These are phyloP conservation scores for Silurus meridionalis DNA, from an alignment of 2,113 vertebrate species.

Conservation along the genomic window DNA sequence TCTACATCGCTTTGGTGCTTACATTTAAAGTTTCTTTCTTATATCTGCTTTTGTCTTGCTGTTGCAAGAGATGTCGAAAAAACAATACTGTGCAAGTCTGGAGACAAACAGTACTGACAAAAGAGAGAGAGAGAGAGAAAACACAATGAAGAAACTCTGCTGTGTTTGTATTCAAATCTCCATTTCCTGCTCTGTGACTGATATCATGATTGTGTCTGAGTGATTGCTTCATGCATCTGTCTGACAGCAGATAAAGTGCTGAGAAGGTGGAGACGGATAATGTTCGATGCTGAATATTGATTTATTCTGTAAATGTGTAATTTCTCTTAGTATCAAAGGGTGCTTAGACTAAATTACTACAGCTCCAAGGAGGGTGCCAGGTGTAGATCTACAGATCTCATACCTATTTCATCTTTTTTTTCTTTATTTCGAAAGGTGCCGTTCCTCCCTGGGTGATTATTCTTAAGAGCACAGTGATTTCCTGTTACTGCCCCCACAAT, in stretches of 20 bases:
- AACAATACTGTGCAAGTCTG: slow-evolving; percentile 59
- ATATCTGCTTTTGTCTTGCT: slow-evolving; percentile 59
- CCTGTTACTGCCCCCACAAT: slow-evolving; percentile 1
- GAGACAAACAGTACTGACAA: slow-evolving; percentile 58
- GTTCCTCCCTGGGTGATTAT: slow-evolving; percentile 33
- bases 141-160: slow-evolving; percentile 47
- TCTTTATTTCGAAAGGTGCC: slow-evolving; percentile 30
- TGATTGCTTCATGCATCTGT: slow-evolving; percentile 37
- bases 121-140: slow-evolving; percentile 16
- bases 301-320: slow-evolving; percentile 59
- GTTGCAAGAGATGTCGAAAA: slow-evolving; percentile 53
- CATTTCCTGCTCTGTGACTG: slow-evolving; percentile 47
- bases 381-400: slow-evolving; percentile 23
- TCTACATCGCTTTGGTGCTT: slow-evolving; percentile 47
- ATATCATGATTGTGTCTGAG: slow-evolving; percentile 61
- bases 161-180: slow-evolving; percentile 9
- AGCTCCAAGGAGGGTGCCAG: slow-evolving; percentile 29
- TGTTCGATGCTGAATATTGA: slow-evolving; percentile 21
- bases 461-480: slow-evolving; percentile 28
- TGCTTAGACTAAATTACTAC: slow-evolving; percentile 59
- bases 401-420: slow-evolving; percentile 20
- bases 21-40: slow-evolving; percentile 65
- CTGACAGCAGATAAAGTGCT: slow-evolving; percentile 46
- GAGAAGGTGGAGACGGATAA: slow-evolving; percentile 44
- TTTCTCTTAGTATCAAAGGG: slow-evolving; percentile 49